Base-by-base conservation (phyloP, 1,140 invertebrate genomes). In the Lepidurus packardi region DNA sequence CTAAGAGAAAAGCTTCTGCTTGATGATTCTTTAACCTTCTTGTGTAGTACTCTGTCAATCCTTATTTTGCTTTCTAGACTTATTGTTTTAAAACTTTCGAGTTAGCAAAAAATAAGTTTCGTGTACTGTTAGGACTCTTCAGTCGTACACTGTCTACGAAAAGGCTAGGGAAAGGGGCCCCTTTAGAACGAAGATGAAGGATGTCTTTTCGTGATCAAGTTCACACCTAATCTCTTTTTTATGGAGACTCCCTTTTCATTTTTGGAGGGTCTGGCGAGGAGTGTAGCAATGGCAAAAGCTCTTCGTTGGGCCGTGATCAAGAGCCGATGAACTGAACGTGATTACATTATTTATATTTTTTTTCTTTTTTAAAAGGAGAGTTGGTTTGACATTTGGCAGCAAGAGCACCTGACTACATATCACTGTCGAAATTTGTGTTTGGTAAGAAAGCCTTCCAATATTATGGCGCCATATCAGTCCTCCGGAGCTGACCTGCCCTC, bases 171-270 rank as follows among this genome's bases (percentile, higher is more conserved):
- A 65, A 65, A 21, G 16, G 21, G n/a, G 53, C 21, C 16, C 53
- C 53, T 21, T 21, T 65, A n/a, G 16, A 65, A 65, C 13, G 7
- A 21, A 65, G 53, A 34, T 65, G 53, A 21, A 65, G 53, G 21
- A 21, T 21, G 53, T 65, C n/a, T 65, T 65, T 65, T 65, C 53
- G 21, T 65, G 53, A 65, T 65, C n/a, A 65, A 65, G 53, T 65
- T 65, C 53, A 16, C 53, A 65, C 53, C 21, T 0, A 9, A 9
- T 21, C 53, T 65, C 10, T 65, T 65, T 65, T n/a, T 65, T 34
- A 34, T 34, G 34, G 53, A 8, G 53, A 65, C 53, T 65, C 53
- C 53, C 53, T 65, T 65, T 65, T 16, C 6, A n/a, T 65, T 65
- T 65, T 65, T 11, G 21, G 13, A 21, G 53, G 9, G 16, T 16